Conservation (phyloP, 2,113 vertebrate genomes). For the Budorcas taxicolor region DNA sequence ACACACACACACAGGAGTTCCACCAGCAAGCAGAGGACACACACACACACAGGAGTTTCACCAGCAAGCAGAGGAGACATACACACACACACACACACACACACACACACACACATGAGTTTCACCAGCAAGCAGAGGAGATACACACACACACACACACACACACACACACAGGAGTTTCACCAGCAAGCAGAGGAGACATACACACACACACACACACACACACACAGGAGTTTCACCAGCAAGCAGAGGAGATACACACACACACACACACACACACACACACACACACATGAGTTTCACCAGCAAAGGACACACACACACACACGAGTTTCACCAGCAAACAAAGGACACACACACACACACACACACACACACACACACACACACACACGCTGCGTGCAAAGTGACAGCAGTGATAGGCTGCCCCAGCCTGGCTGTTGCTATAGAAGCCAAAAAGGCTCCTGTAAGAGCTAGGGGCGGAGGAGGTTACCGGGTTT, state of each 20-base stretch:
- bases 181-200: no score
- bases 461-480: background rate
- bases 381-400: fast-evolving
- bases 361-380: background rate
- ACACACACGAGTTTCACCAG: no score
- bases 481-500: background rate
- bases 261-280: background rate
- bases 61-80: no score
- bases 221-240: no score
- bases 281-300: background rate
- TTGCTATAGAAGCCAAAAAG: background rate
- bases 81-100: background rate
- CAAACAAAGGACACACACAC: no score
- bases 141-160: background rate
- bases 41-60: background rate
- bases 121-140: no score
- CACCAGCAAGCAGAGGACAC: no score
- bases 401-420: background rate
- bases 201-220: background rate
- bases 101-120: background rate
- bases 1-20: background rate
- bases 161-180: background rate
- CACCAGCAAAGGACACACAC: background rate
- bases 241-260: no score
- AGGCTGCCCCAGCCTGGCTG: background rate